phyloP scores from a whole-genome alignment of 2,113 vertebrate species.

The Excalfactoria chinensis region DNA sequence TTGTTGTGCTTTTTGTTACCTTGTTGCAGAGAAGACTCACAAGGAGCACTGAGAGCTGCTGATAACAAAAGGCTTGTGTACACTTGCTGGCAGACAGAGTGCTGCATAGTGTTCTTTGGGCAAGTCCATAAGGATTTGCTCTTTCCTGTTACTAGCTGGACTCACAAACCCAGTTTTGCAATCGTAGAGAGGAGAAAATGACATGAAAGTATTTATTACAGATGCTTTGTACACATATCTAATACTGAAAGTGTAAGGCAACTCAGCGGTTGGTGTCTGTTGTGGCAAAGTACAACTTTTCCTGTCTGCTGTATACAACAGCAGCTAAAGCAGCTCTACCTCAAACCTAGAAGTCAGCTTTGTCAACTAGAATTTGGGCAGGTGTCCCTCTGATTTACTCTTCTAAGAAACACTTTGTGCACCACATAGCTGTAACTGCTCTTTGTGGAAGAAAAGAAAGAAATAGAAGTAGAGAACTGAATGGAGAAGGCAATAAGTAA shows the following conservation, averaged over 20 bases:
- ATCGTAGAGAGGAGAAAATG: rapidly evolving
- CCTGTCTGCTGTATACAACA: background rate
- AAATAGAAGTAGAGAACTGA: background rate
- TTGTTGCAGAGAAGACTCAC: background rate
- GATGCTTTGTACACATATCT: rapidly evolving
- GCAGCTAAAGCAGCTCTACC: background rate
- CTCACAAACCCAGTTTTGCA: background rate
- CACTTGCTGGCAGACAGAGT: background rate
- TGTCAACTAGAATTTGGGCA: background rate
- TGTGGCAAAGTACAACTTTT: background rate
- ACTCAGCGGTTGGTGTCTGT: background rate
- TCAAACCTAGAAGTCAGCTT: background rate
- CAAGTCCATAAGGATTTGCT: background rate
- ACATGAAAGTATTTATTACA: background rate
- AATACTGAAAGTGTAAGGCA: background rate
- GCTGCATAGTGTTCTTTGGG: background rate
- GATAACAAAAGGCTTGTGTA: background rate
- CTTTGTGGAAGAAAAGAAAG: background rate
- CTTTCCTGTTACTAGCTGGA: background rate
- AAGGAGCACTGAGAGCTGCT: background rate
- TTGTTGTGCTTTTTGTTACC: background rate
- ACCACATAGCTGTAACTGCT: background rate
- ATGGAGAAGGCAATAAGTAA: rapidly evolving
- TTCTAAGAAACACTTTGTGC: background rate
- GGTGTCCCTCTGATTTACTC: background rate